phyloP scores from a whole-genome alignment of 1,140 invertebrate species.

The Euglossa dilemma region DNA sequence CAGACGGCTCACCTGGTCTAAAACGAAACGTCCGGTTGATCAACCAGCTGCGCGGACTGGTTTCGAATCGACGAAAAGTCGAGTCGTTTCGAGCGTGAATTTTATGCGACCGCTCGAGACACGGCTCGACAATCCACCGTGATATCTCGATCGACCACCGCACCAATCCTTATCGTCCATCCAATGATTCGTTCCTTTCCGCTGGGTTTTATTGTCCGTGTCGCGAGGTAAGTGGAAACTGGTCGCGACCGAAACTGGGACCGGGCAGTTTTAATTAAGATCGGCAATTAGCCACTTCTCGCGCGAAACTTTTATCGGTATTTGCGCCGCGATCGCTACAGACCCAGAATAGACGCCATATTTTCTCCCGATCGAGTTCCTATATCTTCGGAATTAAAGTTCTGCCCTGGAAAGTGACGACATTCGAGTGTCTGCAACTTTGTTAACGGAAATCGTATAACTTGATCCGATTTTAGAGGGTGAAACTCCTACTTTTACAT shows the following conservation, averaged over 20 bases:
- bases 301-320: neutral
- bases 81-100: conserved; percentile 20
- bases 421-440: too few species aligned
- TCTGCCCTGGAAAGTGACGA: too few species aligned
- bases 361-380: too few species aligned
- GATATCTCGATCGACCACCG: conserved; percentile 7
- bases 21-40: conserved; percentile 3
- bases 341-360: too few species aligned
- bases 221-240: neutral
- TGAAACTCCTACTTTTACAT: too few species aligned
- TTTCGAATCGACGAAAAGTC: conserved; percentile 49
- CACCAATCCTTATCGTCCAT: conserved; percentile 27
- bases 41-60: conserved; percentile 34
- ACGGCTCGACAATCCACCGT: neutral
- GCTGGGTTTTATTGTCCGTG: neutral
- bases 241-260: neutral
- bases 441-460: too few species aligned
- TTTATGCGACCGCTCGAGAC: conserved; percentile 21
- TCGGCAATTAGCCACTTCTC: neutral
- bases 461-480: too few species aligned
- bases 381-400: too few species aligned
- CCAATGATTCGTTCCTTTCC: conserved; percentile 38
- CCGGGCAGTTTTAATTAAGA: neutral
- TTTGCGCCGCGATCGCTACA: too few species aligned
- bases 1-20: neutral